Conservation (phyloP, 2,888 invertebrate genomes). For the Cryptocephalus moraei region DNA sequence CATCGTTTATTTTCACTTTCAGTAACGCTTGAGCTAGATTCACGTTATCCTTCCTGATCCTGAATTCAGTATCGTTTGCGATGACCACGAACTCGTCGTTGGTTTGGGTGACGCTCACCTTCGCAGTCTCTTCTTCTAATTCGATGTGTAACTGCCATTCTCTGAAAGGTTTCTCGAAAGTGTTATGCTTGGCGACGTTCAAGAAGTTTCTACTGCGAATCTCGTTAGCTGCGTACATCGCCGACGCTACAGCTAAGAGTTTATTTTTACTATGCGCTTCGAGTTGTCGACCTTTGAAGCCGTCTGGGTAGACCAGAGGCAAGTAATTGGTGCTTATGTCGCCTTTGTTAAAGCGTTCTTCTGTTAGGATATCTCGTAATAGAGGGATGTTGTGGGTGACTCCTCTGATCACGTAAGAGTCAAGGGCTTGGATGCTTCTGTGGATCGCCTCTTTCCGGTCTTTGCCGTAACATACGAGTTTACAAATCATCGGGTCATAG, state of each 20-base stretch:
- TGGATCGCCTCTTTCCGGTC: constrained; percentile 45
- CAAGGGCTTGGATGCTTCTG: constrained; percentile 41
- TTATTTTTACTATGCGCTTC: constrained; percentile 29
- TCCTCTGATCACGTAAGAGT: constrained; percentile 52
- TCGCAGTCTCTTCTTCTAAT: constrained; percentile 21
- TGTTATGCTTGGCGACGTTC: constrained; percentile 20
- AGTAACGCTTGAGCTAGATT: constrained; percentile 40
- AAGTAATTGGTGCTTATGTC: constrained; percentile 54
- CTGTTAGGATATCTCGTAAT: constrained; percentile 50
- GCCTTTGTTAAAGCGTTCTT: constrained; percentile 41
- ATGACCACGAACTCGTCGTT: constrained; percentile 27
- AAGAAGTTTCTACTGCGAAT: constrained; percentile 25
- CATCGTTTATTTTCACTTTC: constrained; percentile 35
- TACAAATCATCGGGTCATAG: constrained; percentile 62
- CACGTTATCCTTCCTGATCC: constrained; percentile 36
- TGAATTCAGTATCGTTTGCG: constrained; percentile 29
- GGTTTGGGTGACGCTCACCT: constrained; percentile 18
- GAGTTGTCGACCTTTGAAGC: constrained; percentile 37
- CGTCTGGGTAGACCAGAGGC: constrained; percentile 47
- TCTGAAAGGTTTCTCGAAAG: constrained; percentile 16
- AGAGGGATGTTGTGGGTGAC: constrained; percentile 56
- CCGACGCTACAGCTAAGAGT: constrained; percentile 31
- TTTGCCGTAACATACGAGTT: constrained; percentile 52
- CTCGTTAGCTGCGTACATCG: constrained; percentile 38
- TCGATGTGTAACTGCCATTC: constrained; percentile 27